Conservation (phyloP, 2,888 invertebrate genomes). For the Thymelicus acteon region DNA sequence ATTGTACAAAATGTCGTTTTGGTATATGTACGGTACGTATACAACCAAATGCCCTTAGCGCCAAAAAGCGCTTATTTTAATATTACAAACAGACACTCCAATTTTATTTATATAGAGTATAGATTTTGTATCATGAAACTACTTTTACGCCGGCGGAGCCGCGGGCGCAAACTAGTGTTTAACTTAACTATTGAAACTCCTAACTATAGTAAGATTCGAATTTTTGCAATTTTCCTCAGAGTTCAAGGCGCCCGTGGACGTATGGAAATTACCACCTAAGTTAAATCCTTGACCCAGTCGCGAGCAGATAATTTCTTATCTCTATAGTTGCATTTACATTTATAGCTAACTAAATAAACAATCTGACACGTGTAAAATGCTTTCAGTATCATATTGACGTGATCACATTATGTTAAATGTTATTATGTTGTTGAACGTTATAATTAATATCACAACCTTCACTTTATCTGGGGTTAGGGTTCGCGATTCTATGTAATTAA, state of each 20-base stretch:
- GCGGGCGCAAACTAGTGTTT: too few species aligned
- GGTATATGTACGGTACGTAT: too few species aligned
- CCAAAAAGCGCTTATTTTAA: too few species aligned
- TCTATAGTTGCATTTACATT: conserved; percentile 11
- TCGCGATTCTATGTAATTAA: neutral
- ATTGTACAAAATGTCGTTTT: too few species aligned
- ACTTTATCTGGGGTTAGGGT: conserved; percentile 1
- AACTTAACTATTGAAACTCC: too few species aligned
- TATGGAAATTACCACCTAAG: conserved; percentile 5
- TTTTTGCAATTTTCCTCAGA: neutral
- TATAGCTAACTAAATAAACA: conserved; percentile 1
- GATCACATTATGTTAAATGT: neutral
- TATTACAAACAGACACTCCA: too few species aligned
- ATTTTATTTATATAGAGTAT: too few species aligned
- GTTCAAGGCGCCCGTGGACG: neutral
- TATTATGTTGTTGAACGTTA: neutral
- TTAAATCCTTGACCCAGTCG: conserved; percentile 18
- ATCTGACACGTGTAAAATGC: conserved; percentile 17
- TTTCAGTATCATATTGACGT: conserved; percentile 11
- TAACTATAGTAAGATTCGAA: too few species aligned
- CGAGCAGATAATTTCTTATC: conserved; percentile 11
- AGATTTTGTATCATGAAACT: too few species aligned
- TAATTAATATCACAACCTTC: conserved; percentile 2
- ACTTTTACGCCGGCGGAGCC: too few species aligned
- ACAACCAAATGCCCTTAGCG: too few species aligned